Evolutionary conservation across 2,797 vertebrate genomes (phyloP).

Genomic region (Telmatherina bonti): DNA sequence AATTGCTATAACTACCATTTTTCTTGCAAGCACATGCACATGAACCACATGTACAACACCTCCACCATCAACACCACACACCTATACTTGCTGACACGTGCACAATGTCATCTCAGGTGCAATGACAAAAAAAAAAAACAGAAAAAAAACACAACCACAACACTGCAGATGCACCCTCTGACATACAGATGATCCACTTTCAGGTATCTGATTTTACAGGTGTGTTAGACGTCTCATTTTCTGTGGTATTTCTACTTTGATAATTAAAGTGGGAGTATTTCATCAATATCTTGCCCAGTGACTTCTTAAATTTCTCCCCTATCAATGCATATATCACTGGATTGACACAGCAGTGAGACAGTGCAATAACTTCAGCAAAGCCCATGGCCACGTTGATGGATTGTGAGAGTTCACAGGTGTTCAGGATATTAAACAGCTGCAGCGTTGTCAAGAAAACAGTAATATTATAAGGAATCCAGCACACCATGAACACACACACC

Average conservation of each 20-base stretch:
- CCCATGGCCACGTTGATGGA: constrained; percentile 73
- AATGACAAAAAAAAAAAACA: background rate
- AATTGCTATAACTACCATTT: background rate
- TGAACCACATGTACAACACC: background rate
- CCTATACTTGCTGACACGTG: background rate
- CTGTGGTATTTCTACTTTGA: constrained; percentile 62
- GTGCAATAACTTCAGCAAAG: constrained; percentile 84
- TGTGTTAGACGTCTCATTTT: constrained; percentile 83
- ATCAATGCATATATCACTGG: constrained; percentile 93
- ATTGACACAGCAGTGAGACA: constrained; percentile 91
- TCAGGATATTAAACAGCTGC: constrained; percentile 63
- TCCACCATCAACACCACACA: background rate
- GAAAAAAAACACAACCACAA: background rate
- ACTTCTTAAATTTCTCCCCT: constrained; percentile 92
- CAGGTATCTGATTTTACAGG: constrained; percentile 62
- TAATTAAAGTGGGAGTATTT: constrained; percentile 45
- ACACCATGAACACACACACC: constrained; percentile 87
- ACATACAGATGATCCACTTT: constrained; percentile 1
- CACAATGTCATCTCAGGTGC: background rate
- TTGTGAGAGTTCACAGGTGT: constrained; percentile 54
- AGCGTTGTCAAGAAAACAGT: constrained; percentile 86
- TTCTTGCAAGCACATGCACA: background rate
- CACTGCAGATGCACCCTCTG: background rate
- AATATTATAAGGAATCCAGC: constrained; percentile 92
- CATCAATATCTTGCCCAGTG: constrained; percentile 71